Evolutionary conservation across 30 jellyfish, hydroid and myxozoan genomes (phyloP), one percentile per base, ranked within the genome.

Genomic region (Aurelia aurita): DNA sequence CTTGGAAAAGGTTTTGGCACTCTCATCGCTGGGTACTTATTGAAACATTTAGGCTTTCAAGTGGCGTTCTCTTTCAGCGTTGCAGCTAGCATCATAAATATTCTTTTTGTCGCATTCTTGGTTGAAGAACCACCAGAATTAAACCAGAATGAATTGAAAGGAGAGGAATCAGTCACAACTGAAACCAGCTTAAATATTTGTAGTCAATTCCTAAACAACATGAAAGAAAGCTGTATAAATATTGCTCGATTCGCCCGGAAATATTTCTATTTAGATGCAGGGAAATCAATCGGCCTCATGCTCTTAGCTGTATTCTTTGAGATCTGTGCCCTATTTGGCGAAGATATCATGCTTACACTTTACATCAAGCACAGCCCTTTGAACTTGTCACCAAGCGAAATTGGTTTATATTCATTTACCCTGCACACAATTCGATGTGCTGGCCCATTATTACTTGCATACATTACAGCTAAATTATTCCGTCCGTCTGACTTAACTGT

Each of bases 281-380:
- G 32, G 19, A 15, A 35, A 45, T 15, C 25, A n/a, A 68, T 65
- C 12, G 19, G 45, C 23, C 46, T 69, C 14, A 28, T 85, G 69
- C 83, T 85, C 4, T 43, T 51, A 3, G 62, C 88, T 7, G 94
- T 77, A 1, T 61, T 73, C 53, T 73, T 85, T 51, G 71, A 82
- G 26, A 73, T 58, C 46, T 31, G 72, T 21, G 88, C 94, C 2
- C 26, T 73, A 2, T 63, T 73, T 23, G 94, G 94, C 10, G 94
- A 85, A 85, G 63, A 73, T 25, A 69, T 58, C 9, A 71, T 85
- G 19, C 3, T 61, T 19, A 64, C 69, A 15, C 20, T 85, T 3
- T 85, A 58, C 28, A 22, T 73, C 21, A 85, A 85, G 74, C 87
- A 73, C 77, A 20, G 58, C 3, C 94, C 94, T 26, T 64, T 85